These are phyloP conservation scores for Chrysopilus asiliformis DNA, from an alignment of 2,888 invertebrate species.

Conservation along the genomic window DNA sequence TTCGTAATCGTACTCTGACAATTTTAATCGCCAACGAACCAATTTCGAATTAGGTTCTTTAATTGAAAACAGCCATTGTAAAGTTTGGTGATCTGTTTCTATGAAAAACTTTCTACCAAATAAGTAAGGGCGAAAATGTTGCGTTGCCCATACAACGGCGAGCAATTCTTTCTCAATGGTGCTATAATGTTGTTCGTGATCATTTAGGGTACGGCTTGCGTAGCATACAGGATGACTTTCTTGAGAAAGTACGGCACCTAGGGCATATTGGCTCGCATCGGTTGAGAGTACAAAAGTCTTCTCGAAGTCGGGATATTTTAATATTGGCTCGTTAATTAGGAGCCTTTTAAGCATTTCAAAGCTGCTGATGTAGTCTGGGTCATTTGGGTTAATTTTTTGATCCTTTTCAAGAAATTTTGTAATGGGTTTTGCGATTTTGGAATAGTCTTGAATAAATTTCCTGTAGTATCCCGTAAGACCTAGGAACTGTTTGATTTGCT, in stretches of 20 bases:
- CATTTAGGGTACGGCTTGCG: too few species aligned
- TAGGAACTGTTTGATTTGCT: slow-evolving; percentile 20
- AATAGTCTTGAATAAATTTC: too few species aligned
- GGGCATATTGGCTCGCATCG: slow-evolving; percentile 19
- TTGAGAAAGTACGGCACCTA: slow-evolving; percentile 21
- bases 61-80: too few species aligned
- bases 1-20: slow-evolving; percentile 23
- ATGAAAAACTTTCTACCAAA: too few species aligned
- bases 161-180: slow-evolving; percentile 26
- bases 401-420: slow-evolving; percentile 14
- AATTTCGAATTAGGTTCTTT: too few species aligned
- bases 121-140: slow-evolving; percentile 26
- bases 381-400: too few species aligned
- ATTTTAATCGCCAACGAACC: slow-evolving; percentile 25
- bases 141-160: slow-evolving; percentile 23
- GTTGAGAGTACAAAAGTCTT: slow-evolving; percentile 21
- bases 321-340: too few species aligned
- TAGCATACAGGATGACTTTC: slow-evolving; percentile 19
- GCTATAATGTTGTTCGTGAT: slow-evolving; percentile 18
- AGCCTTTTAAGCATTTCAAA: slow-evolving; percentile 23
- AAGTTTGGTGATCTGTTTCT: slow-evolving; percentile 29
- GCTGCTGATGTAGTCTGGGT: background rate
- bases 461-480: too few species aligned
- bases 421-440: too few species aligned
- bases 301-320: slow-evolving; percentile 25